A percentile compares a stretch with the other conserved stretches of the same genome.
Evolutionary conservation across 1,140 invertebrate genomes (phyloP).

Genomic region (Parasteatoda tepidariorum): DNA sequence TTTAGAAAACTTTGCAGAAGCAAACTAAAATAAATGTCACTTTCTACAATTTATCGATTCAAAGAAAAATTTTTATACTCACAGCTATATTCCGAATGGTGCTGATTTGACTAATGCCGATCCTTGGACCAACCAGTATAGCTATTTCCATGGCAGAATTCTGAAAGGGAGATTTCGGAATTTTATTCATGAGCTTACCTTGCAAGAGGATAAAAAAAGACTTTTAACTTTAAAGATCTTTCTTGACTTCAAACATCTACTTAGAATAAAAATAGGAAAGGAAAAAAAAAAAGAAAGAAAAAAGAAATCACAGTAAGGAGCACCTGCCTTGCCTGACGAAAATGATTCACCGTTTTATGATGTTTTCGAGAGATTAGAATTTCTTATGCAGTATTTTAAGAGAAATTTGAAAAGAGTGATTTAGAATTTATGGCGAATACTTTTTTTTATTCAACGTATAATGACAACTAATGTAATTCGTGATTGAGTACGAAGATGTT

Average conservation of each 20-base stretch:
- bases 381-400: no score
- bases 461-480: no score
- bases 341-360: neutral
- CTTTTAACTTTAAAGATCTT: neutral
- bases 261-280: neutral
- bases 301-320: neutral
- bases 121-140: constrained; percentile 84
- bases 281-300: no score
- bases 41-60: no score
- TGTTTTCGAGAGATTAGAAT: neutral
- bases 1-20: no score
- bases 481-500: no score
- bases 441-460: no score
- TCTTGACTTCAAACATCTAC: neutral
- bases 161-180: constrained; percentile 68
- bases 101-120: constrained; percentile 87
- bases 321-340: no score
- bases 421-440: no score
- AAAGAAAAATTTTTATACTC: constrained; percentile 66
- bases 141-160: constrained; percentile 83
- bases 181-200: neutral
- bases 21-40: no score
- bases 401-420: no score
- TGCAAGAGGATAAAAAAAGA: neutral
- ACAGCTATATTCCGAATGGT: constrained; percentile 84